Conservation (phyloP, 2,888 invertebrate genomes). For the Xylota segnis region DNA sequence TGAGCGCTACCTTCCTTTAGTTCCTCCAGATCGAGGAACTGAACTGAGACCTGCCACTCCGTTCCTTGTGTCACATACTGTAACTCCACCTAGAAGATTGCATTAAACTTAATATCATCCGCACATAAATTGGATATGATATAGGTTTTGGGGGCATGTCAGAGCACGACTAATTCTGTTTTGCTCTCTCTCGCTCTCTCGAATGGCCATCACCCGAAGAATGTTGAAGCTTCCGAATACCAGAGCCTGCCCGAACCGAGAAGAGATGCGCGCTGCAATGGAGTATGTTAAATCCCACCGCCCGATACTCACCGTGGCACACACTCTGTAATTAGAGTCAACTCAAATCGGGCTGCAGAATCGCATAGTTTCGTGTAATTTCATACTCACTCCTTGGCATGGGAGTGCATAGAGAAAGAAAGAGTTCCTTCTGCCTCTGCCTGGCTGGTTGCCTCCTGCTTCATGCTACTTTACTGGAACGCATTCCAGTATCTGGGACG, state of each 20-base stretch:
- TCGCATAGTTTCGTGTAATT: conserved; percentile 76
- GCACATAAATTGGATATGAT: conserved; percentile 77
- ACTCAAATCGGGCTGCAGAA: conserved; percentile 70
- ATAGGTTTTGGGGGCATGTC: conserved; percentile 78
- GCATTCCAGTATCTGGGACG: conserved; percentile 47
- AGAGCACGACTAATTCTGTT: conserved; percentile 76
- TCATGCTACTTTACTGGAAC: conserved; percentile 72
- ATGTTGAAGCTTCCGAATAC: conserved; percentile 77
- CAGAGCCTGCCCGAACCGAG: conserved; percentile 22
- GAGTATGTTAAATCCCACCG: conserved; percentile 62
- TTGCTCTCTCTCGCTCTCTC: conserved; percentile 24
- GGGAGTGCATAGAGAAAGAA: conserved; percentile 47
- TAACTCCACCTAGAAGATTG: conserved; percentile 44
- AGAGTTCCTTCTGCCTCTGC: conserved; percentile 15
- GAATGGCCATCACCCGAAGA: conserved; percentile 56
- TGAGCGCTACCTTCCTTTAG: too few species aligned
- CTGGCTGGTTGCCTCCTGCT: conserved; percentile 1
- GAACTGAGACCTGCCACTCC: too few species aligned
- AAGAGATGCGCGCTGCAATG: conserved; percentile 16
- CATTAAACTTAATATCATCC: conserved; percentile 73
- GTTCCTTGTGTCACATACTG: conserved; percentile 38
- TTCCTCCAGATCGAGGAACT: too few species aligned
- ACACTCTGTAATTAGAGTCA: conserved; percentile 77
- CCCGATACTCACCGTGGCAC: conserved; percentile 47
- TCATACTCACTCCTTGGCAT: conserved; percentile 60